Evolutionary conservation across 2,113 vertebrate genomes (phyloP).

Genomic region (Antechinus stuartii): DNA sequence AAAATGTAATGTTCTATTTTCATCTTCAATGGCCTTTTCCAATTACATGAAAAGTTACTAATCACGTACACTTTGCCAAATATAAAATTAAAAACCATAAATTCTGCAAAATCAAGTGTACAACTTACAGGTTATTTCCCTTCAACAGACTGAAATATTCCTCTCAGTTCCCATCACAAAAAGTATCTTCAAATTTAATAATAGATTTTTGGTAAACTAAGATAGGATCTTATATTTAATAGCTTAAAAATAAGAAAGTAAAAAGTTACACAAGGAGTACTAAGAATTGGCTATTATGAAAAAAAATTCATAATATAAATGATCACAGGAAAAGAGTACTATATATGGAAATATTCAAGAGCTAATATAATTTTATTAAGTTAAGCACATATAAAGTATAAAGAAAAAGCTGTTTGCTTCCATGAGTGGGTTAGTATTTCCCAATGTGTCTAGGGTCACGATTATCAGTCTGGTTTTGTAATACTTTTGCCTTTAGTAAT

Average conservation of each 20-base stretch:
- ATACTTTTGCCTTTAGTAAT: constrained; percentile 17
- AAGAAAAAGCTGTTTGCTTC: constrained; percentile 7
- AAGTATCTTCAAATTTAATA: constrained; percentile 20
- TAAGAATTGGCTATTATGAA: constrained; percentile 35
- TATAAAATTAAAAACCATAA: background rate
- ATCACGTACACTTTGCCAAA: background rate
- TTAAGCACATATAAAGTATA: constrained; percentile 18
- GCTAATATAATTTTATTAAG: constrained; percentile 25
- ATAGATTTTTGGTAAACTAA: constrained; percentile 33
- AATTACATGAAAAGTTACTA: background rate
- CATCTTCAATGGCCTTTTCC: background rate
- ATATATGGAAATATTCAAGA: constrained; percentile 31
- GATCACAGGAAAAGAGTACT: constrained; percentile 28
- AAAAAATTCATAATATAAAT: constrained; percentile 29
- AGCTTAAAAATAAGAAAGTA: background rate
- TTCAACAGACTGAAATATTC: background rate
- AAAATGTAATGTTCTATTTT: background rate
- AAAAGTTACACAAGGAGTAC: background rate
- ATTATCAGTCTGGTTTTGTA: background rate
- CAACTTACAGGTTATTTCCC: background rate
- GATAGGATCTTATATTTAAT: background rate
- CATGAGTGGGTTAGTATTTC: background rate
- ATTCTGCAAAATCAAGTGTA: background rate
- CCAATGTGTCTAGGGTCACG: background rate
- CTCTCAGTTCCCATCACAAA: background rate